phyloP scores from a whole-genome alignment of 2,888 invertebrate species.

The Heliconius charithonia region DNA sequence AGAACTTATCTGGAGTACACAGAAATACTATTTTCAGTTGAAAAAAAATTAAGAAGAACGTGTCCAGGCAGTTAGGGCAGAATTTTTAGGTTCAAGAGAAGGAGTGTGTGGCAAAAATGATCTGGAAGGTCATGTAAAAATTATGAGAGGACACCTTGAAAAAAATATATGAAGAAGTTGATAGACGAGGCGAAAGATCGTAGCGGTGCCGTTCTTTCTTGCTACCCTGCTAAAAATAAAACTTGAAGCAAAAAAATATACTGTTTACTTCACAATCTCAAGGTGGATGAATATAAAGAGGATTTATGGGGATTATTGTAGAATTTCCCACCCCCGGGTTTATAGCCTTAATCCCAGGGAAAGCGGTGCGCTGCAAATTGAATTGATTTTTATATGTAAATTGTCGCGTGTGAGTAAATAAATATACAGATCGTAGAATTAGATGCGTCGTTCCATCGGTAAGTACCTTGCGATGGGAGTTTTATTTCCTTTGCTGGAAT shows the following conservation, averaged over 20 bases:
- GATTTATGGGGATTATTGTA: constrained; percentile 80
- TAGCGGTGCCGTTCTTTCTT: neutral
- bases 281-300: constrained; percentile 83
- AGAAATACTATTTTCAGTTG: neutral
- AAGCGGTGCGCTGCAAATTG: constrained; percentile 77
- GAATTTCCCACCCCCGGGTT: constrained; percentile 64
- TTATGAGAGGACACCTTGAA: too few relatives aligned
- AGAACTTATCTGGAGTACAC: neutral
- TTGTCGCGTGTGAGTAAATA: constrained; percentile 80
- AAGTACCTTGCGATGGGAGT: constrained; percentile 57
- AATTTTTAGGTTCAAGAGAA: too few relatives aligned
- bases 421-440: constrained; percentile 75
- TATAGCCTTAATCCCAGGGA: constrained; percentile 76
- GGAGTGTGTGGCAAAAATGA: too few relatives aligned
- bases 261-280: constrained; percentile 75
- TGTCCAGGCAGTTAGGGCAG: too few relatives aligned
- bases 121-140: neutral
- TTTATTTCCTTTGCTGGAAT: constrained; percentile 29
- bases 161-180: neutral
- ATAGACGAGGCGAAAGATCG: neutral
- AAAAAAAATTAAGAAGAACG: too few relatives aligned
- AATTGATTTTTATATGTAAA: constrained; percentile 81
- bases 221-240: neutral
- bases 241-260: neutral
- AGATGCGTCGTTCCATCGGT: constrained; percentile 66